Evolutionary conservation across 2,888 invertebrate species (phyloP).

Genomic region (Phyllotreta cruciferae): DNA sequence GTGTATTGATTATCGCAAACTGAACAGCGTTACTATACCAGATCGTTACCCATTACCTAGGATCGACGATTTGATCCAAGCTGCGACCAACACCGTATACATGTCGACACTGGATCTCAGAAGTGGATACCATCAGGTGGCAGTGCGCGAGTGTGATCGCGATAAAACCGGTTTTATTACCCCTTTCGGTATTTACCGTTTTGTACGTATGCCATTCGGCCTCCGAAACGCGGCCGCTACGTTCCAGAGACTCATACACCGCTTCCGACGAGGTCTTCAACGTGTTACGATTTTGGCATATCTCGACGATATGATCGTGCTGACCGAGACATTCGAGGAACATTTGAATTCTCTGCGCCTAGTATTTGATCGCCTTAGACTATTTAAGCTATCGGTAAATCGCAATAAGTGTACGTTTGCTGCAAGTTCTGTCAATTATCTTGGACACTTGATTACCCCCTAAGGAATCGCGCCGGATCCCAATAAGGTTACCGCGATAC

Average conservation of each 20-base stretch:
- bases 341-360: constrained; percentile 36
- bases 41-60: constrained; percentile 41
- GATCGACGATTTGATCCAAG: constrained; percentile 40
- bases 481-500: constrained; percentile 39
- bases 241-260: constrained; percentile 44
- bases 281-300: constrained; percentile 40
- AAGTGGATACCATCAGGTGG: constrained; percentile 20
- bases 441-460: constrained; percentile 41
- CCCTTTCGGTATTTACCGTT: constrained; percentile 48
- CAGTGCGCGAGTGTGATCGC: constrained; percentile 21
- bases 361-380: constrained; percentile 35
- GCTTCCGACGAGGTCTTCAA: constrained; percentile 38
- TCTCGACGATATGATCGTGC: constrained; percentile 45
- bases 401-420: constrained; percentile 43
- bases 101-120: constrained; percentile 32
- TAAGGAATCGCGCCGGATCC: constrained; percentile 30
- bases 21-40: constrained; percentile 27
- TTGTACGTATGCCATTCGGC: constrained; percentile 43
- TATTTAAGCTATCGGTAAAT: constrained; percentile 39
- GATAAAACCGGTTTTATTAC: constrained; percentile 37
- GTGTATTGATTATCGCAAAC: constrained; percentile 34
- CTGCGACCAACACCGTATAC: constrained; percentile 23
- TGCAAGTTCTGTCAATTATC: constrained; percentile 32
- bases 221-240: constrained; percentile 44
- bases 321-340: constrained; percentile 39